Evolutionary conservation across 1,140 invertebrate genomes (phyloP), one percentile per base, ranked within the genome.

Genomic region (Neodiprion pinetum): DNA sequence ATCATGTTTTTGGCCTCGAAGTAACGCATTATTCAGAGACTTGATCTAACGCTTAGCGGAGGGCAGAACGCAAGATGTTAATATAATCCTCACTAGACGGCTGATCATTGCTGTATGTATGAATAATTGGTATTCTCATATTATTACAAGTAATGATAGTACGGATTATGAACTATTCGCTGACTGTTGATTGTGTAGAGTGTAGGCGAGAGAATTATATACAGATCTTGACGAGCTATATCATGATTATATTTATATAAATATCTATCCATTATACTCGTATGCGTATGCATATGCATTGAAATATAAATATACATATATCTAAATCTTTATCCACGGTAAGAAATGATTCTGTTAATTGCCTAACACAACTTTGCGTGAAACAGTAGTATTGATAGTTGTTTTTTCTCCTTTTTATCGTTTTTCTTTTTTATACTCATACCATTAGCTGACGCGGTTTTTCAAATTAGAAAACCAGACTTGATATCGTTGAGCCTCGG

Each of bases 1-100:
- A 91, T 92, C 73, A 91, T 92, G 91, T 92, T 92, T 83, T 82
- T 92, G 80, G 89, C 90, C 71, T 91, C 90, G 72, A 92, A 92
- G 82, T 91, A 91, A 69, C 12, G 40, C 40, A 4, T 69, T 14
- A 23, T 5, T 23, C 12, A 14, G 23, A 69, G 21, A 69, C 67
- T 69, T 14, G 40, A 69, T 69, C 40, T 61, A 61, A 12, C n/a
- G 53, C 53, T 14, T 61, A 17, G 5, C 4, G 53, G n/a, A 5
- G 53, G 53, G n/a, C 11, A 17, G 53, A 0, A 61, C 8, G 11
- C 9, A 14, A 61, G 11, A 17, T 7, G n/a, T 61, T 61, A 61
- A 14, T 40, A 40, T 61, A 61, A 61, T 61, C 53, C 53, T 61
- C 53, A 61, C 53, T 61, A 61, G n/a, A 61, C 9, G 53, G 11